Conservation (phyloP, 2,797 vertebrate genomes). For the Ciconia nigra region DNA sequence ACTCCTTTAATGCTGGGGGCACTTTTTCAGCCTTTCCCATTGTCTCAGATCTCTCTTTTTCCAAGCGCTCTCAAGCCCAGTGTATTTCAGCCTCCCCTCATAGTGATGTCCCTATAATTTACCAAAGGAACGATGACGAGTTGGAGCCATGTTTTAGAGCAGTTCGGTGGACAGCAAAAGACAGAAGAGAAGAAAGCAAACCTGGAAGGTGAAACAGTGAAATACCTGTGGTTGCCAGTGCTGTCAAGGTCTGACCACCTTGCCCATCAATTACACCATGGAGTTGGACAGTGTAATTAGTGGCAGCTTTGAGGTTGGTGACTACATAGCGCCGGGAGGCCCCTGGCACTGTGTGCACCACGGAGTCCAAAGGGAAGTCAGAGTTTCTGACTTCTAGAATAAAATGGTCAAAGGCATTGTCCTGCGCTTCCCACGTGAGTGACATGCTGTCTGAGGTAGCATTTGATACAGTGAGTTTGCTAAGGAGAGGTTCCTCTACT, state of each 20-base stretch:
- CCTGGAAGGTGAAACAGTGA: slow-evolving; percentile 44
- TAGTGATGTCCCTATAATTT: not conserved
- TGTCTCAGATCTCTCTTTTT: not conserved
- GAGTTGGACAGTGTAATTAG: slow-evolving; percentile 82
- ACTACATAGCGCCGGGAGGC: slow-evolving; percentile 74
- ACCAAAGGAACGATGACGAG: not conserved
- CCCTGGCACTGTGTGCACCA: slow-evolving; percentile 76
- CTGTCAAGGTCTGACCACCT: slow-evolving; percentile 75
- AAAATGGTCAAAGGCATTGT: slow-evolving; percentile 85
- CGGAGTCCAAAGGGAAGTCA: slow-evolving; percentile 80
- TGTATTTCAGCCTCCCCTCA: not conserved
- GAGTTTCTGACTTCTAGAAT: slow-evolving; percentile 87
- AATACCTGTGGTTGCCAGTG: slow-evolving; percentile 85
- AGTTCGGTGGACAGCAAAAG: not conserved
- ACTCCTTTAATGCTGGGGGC: slow-evolving; percentile 56
- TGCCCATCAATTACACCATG: slow-evolving; percentile 78
- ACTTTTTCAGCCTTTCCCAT: slow-evolving; percentile 43
- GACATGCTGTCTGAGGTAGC: slow-evolving; percentile 85
- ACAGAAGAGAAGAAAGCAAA: slow-evolving; percentile 51
- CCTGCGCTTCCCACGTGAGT: slow-evolving; percentile 81
- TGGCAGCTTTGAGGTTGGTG: slow-evolving; percentile 81
- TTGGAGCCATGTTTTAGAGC: not conserved
- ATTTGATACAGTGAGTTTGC: slow-evolving; percentile 85
- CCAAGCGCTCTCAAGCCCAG: not conserved
- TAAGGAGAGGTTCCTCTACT: slow-evolving; percentile 86